phyloP scores from a whole-genome alignment of 1,140 invertebrate genomes.

The Zaprionus africanus region DNA sequence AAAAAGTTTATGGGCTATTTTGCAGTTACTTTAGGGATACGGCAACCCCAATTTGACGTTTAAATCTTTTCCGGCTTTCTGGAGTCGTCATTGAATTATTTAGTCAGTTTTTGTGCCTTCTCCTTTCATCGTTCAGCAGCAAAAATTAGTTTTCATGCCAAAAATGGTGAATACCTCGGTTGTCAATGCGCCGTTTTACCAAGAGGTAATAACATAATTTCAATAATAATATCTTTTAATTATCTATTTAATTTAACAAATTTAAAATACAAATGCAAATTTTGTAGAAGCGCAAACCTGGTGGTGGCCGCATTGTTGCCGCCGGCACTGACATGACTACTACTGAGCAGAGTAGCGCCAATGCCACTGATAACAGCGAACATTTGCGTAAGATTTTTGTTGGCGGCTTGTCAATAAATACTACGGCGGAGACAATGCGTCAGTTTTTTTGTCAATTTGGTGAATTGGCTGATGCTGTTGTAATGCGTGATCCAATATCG shows the following conservation, averaged over 20 bases:
- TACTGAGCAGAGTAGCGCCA: conserved; percentile 6
- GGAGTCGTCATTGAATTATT: conserved; percentile 44
- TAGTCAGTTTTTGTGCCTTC: conserved; percentile 47
- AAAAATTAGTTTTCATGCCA: conserved; percentile 27
- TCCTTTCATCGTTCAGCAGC: conserved; percentile 30
- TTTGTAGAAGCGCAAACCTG: conserved; percentile 37
- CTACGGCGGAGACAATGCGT: conserved; percentile 45
- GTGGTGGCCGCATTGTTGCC: conserved; percentile 7
- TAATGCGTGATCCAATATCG: conserved; percentile 66
- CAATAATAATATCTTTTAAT: neutral
- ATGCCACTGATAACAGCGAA: conserved; percentile 26
- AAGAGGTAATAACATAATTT: conserved; percentile 44
- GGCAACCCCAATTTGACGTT: conserved; percentile 51
- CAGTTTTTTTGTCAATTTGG: conserved; percentile 61
- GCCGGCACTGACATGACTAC: neutral
- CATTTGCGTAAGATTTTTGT: conserved; percentile 75
- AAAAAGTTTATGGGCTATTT: neutral
- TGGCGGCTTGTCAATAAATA: conserved; percentile 57
- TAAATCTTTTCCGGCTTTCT: conserved; percentile 30
- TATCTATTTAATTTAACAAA: neutral
- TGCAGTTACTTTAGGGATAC: neutral
- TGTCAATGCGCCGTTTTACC: conserved; percentile 31
- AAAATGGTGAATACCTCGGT: conserved; percentile 56
- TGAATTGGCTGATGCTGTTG: conserved; percentile 57
- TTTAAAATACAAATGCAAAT: neutral